Base-by-base conservation (phyloP, 1,140 invertebrate genomes). In the Paralvinella palmiformis region DNA sequence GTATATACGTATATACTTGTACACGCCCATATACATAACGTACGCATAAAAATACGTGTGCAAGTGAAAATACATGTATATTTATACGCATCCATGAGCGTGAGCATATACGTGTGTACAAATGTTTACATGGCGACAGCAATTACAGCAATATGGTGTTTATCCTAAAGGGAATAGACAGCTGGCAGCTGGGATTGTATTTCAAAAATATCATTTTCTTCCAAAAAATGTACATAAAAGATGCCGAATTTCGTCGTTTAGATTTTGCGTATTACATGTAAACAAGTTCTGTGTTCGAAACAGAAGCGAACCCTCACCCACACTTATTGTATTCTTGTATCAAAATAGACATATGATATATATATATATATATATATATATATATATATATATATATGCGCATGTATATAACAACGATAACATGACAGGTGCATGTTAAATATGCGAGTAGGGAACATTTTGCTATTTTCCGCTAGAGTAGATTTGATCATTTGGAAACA, bases 281-380 rank as follows among this genome's bases (percentile, higher is more conserved):
- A n/a, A n/a, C n/a, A n/a, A n/a, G n/a, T n/a, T n/a, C n/a, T n/a
- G n/a, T n/a, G n/a, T n/a, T n/a, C n/a, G n/a, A n/a, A n/a, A n/a
- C n/a, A n/a, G n/a, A n/a, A n/a, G n/a, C n/a, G n/a, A n/a, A n/a
- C n/a, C n/a, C n/a, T n/a, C n/a, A n/a, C n/a, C n/a, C n/a, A n/a
- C n/a, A n/a, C n/a, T n/a, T n/a, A n/a, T n/a, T n/a, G n/a, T n/a
- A n/a, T n/a, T n/a, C n/a, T n/a, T n/a, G n/a, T n/a, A n/a, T n/a
- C n/a, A n/a, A n/a, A n/a, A n/a, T n/a, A n/a, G n/a, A n/a, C n/a
- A n/a, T n/a, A n/a, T n/a, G n/a, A 50, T 50, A 50, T 50, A 50
- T 50, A 50, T 50, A 50, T 50, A 50, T 50, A 50, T 50, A 50
- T 50, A 50, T 50, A 50, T 50, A 50, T 50, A 17, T 50, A 5